A percentile compares a stretch with the other conserved stretches of the same genome.
Evolutionary conservation across 1,140 invertebrate genomes (phyloP).

Genomic region (Sitobion miscanthi): DNA sequence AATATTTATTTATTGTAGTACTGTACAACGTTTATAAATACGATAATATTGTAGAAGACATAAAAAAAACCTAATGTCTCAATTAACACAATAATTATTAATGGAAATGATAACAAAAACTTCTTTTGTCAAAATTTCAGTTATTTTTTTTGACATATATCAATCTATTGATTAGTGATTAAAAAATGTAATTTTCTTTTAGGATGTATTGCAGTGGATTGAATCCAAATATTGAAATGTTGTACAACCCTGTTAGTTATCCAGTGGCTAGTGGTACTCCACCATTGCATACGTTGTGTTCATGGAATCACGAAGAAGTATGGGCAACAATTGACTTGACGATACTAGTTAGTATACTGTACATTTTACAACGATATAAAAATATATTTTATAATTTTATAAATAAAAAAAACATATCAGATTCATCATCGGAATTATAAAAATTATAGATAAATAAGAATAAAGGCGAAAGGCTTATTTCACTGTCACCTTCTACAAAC

Average conservation of each 20-base stretch:
- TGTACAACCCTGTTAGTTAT: conserved; percentile 64
- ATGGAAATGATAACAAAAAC: neutral
- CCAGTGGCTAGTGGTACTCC: conserved; percentile 74
- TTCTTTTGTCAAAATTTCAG: neutral
- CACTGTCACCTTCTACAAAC: neutral
- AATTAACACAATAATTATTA: neutral
- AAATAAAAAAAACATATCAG: neutral
- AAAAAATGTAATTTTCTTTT: neutral
- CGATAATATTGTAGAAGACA: too few species aligned
- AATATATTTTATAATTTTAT: neutral
- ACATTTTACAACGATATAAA: neutral
- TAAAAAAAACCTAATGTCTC: too few species aligned
- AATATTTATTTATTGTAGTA: too few species aligned
- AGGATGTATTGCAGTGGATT: conserved; percentile 67
- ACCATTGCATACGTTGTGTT: conserved; percentile 72
- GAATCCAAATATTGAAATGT: conserved; percentile 64
- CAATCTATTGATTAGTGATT: neutral
- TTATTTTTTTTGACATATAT: neutral
- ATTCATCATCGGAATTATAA: neutral
- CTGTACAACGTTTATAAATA: too few species aligned
- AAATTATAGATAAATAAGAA: neutral
- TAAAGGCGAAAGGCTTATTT: conserved; percentile 27
- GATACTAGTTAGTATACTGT: neutral
- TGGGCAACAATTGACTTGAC: conserved; percentile 20
- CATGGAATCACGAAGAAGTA: conserved; percentile 73